Evolutionary conservation across 1,140 invertebrate genomes (phyloP).

Genomic region (Pentalonia nigronervosa): DNA sequence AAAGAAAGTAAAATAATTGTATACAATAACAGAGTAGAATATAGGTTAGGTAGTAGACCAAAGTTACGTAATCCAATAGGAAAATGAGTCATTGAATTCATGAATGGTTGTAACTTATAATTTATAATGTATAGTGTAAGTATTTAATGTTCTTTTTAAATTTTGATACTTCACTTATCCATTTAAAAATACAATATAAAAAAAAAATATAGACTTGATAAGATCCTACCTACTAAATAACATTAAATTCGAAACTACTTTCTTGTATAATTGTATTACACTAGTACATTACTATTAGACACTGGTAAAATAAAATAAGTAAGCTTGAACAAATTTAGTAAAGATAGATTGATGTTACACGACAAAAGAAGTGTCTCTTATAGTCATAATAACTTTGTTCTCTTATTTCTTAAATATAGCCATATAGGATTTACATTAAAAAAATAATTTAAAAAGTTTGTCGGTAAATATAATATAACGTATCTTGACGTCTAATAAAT

Average conservation of each 20-base stretch:
- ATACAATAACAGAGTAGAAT: not conserved
- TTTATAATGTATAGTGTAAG: not conserved
- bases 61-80: not conserved
- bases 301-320: no score
- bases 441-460: not conserved
- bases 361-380: not conserved
- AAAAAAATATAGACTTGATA: not conserved
- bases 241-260: not conserved
- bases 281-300: no score
- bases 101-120: not conserved
- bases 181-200: not conserved
- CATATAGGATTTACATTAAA: not conserved
- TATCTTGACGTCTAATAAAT: not conserved
- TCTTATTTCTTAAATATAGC: no score
- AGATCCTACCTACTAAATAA: not conserved
- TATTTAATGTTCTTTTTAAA: not conserved
- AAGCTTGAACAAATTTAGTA: not conserved
- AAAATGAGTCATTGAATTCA: not conserved
- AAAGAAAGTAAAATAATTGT: slow-evolving; percentile 1
- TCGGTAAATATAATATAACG: not conserved
- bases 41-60: not conserved
- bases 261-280: no score
- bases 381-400: not conserved
- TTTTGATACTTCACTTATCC: not conserved
- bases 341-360: not conserved